Evolutionary conservation across 2,797 vertebrate genomes (phyloP).

Genomic region (Phaenicophaeus curvirostris): DNA sequence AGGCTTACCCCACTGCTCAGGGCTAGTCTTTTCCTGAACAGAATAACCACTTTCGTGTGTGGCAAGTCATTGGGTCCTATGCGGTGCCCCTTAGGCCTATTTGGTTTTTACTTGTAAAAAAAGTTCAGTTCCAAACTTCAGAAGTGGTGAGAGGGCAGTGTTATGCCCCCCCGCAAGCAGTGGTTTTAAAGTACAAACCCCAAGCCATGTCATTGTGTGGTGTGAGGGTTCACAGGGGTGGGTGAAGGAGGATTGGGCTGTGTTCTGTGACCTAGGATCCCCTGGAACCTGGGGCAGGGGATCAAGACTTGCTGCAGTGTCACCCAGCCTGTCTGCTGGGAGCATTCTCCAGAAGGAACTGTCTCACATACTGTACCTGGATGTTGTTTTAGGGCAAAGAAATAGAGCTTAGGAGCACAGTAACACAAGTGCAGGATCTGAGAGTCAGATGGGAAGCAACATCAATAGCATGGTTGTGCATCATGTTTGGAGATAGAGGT

Average conservation of each 20-base stretch:
- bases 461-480: fast-evolving
- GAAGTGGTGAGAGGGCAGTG: background rate
- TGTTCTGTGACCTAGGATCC: background rate
- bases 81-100: background rate
- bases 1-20: background rate
- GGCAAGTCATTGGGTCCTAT: too few species aligned
- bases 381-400: background rate
- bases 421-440: background rate
- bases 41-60: background rate
- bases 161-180: background rate
- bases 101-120: too few species aligned
- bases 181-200: background rate
- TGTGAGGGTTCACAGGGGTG: background rate
- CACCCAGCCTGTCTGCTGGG: background rate
- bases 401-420: background rate
- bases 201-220: fast-evolving
- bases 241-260: background rate
- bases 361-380: background rate
- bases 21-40: background rate
- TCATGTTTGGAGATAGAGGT: background rate
- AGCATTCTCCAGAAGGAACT: background rate
- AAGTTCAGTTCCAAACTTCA: background rate
- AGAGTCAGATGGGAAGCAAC: fast-evolving
- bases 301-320: background rate
- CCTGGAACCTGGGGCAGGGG: background rate